Percentiles rank a stretch among this genome's conserved stretches.
Evolutionary conservation across 2,113 vertebrate genomes (phyloP).

Genomic region (Zeus faber): DNA sequence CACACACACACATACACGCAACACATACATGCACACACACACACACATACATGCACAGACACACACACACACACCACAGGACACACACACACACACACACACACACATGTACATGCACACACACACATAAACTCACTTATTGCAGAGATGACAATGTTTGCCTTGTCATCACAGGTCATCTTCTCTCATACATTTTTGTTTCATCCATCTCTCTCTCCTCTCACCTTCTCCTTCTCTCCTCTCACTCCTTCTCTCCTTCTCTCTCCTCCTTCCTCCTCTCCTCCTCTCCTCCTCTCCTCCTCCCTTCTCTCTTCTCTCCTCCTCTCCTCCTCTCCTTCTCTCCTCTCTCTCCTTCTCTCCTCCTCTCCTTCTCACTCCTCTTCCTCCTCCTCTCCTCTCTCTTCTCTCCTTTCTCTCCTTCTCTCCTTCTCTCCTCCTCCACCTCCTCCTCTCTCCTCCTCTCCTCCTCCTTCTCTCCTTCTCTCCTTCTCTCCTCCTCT

Average conservation of each 20-base stretch:
- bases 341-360: constrained; percentile 1
- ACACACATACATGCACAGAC: neutral
- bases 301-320: constrained; percentile 10
- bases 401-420: neutral
- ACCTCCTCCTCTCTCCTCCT: neutral
- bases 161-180: neutral
- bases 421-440: neutral
- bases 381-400: constrained; percentile 12
- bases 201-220: neutral
- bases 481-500: too few relatives aligned
- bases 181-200: neutral
- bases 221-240: neutral
- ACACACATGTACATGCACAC: constrained; percentile 16
- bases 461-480: too few relatives aligned
- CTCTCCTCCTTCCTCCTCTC: neutral
- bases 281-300: neutral
- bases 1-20: constrained; percentile 21
- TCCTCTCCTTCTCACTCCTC: neutral
- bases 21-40: neutral
- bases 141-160: neutral
- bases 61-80: neutral
- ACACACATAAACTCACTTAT: neutral
- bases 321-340: neutral
- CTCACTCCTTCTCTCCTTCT: neutral
- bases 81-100: constrained; percentile 2